Conservation (phyloP, 2,113 vertebrate species). For the Nibea coibor region DNA sequence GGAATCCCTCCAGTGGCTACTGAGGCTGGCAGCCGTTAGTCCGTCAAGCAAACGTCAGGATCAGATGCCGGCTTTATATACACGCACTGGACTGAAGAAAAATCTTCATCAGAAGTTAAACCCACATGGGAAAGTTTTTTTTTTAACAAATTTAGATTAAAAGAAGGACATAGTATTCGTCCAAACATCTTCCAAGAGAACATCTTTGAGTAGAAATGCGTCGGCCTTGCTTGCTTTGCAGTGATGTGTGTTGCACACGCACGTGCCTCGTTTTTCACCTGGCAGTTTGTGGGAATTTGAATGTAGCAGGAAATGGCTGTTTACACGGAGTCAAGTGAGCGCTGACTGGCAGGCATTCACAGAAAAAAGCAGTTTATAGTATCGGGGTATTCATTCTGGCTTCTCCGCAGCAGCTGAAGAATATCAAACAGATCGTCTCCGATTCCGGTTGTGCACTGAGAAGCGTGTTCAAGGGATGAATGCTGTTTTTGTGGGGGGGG, state of each 20-base stretch:
- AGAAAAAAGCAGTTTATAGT: slow-evolving; percentile 46
- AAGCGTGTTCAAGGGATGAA: slow-evolving; percentile 4
- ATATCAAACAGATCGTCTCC: slow-evolving; percentile 45
- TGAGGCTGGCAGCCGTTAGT: slow-evolving; percentile 14
- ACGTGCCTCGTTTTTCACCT: slow-evolving; percentile 16
- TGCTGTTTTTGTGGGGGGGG: background rate
- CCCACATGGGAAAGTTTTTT: background rate
- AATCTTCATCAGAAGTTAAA: background rate
- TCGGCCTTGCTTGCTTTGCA: background rate
- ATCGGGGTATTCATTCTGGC: slow-evolving; percentile 36
- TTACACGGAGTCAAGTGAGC: slow-evolving; percentile 39
- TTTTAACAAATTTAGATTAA: background rate
- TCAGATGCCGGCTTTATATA: background rate
- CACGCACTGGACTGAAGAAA: background rate
- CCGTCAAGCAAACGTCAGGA: slow-evolving; percentile 14
- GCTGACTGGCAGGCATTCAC: slow-evolving; percentile 34
- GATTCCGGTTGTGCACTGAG: slow-evolving; percentile 9
- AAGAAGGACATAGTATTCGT: background rate
- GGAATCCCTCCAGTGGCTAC: slow-evolving; percentile 4
- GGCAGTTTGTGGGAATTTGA: slow-evolving; percentile 12
- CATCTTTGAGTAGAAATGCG: background rate
- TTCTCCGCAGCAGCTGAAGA: slow-evolving; percentile 43
- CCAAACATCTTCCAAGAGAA: background rate
- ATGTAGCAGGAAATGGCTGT: slow-evolving; percentile 18
- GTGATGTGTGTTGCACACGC: background rate